Evolutionary conservation across 2,113 vertebrate genomes (phyloP).

Genomic region (Thinocorus orbignyianus): DNA sequence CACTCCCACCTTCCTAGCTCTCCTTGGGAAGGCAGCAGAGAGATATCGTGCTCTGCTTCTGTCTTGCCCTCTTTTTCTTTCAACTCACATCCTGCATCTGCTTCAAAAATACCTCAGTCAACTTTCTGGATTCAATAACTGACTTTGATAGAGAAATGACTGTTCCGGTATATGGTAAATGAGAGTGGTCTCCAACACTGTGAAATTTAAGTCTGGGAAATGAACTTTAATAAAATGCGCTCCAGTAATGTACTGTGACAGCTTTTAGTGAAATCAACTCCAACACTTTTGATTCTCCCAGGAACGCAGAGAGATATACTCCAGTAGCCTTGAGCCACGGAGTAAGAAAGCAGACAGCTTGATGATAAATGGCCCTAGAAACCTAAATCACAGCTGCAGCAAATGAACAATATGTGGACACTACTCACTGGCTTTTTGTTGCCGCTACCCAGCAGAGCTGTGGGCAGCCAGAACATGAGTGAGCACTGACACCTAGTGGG

Average conservation of each 20-base stretch:
- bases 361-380: slow-evolving; percentile 68
- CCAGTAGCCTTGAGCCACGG: slow-evolving; percentile 62
- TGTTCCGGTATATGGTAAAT: slow-evolving; percentile 24
- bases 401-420: slow-evolving; percentile 51
- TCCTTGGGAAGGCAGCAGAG: background rate
- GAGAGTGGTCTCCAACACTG: slow-evolving; percentile 49
- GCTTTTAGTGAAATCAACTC: slow-evolving; percentile 63
- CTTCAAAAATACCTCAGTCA: slow-evolving; percentile 33
- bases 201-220: slow-evolving; percentile 60
- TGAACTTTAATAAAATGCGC: slow-evolving; percentile 63
- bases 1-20: background rate
- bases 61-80: background rate
- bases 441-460: background rate
- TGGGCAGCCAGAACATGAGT: background rate
- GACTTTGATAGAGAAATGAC: slow-evolving; percentile 43
- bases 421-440: background rate
- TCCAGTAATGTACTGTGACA: slow-evolving; percentile 53
- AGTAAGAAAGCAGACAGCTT: slow-evolving; percentile 50
- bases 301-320: slow-evolving; percentile 30
- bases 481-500: slow-evolving; percentile 67
- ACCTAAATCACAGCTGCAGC: slow-evolving; percentile 65
- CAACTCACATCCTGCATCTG: background rate
- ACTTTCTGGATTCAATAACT: slow-evolving; percentile 26
- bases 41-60: background rate
- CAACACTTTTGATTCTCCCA: slow-evolving; percentile 26